Evolutionary conservation across 2,797 vertebrate species (phyloP).

Genomic region (Platalea minor): DNA sequence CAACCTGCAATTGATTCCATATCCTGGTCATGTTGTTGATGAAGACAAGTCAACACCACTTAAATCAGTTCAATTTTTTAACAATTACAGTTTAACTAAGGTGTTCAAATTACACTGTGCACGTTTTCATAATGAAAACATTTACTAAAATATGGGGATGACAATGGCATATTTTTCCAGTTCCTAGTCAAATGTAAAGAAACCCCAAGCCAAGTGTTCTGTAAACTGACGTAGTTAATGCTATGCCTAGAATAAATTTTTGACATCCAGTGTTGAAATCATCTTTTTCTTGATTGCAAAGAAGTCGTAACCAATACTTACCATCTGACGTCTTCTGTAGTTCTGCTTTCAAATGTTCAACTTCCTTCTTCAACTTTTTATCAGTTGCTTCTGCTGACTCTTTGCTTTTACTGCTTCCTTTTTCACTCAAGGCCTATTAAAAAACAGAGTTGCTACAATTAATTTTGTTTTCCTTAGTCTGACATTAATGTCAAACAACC

Average conservation of each 20-base stretch:
- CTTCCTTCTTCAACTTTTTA: conserved; percentile 78
- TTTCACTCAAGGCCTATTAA: conserved; percentile 64
- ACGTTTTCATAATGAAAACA: conserved; percentile 22
- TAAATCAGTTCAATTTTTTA: background rate
- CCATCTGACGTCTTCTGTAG: conserved; percentile 82
- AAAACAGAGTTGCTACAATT: conserved; percentile 25
- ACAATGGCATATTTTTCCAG: background rate
- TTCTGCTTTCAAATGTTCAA: conserved; percentile 78
- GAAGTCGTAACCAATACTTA: conserved; percentile 58
- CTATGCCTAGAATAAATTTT: background rate
- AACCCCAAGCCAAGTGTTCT: background rate
- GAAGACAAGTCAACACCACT: background rate
- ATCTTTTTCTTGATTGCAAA: background rate
- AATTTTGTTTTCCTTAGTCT: background rate
- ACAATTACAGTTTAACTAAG: background rate
- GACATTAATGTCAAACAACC: background rate
- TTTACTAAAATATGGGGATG: conserved; percentile 31
- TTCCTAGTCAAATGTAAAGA: background rate
- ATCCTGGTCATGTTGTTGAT: background rate
- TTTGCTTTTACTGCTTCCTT: conserved; percentile 38
- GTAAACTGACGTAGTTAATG: background rate
- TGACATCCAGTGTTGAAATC: background rate
- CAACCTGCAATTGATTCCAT: background rate
- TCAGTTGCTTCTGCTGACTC: conserved; percentile 60
- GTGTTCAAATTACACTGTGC: background rate